These are phyloP conservation scores for Aphaenogaster rudis DNA, from an alignment of 1,140 invertebrate species.

Conservation along the genomic window DNA sequence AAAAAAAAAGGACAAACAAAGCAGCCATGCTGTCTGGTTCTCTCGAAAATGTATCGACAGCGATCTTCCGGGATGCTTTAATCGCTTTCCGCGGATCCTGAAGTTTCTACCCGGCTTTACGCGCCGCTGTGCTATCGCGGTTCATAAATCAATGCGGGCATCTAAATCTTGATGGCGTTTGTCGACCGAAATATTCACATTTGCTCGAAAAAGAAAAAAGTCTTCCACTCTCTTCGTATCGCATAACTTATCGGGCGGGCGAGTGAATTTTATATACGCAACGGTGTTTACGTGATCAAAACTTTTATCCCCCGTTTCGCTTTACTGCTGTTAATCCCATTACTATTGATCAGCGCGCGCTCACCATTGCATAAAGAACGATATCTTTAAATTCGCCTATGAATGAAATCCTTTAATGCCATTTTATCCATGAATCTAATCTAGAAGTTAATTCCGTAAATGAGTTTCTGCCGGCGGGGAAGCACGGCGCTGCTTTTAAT, in stretches of 20 bases:
- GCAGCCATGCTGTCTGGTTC: not conserved
- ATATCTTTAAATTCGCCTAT: conserved; percentile 40
- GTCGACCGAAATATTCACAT: not conserved
- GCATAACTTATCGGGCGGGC: not conserved
- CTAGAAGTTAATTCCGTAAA: conserved; percentile 62
- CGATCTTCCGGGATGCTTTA: conserved; percentile 14
- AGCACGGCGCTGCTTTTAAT: conserved; percentile 59
- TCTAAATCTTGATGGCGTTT: not conserved
- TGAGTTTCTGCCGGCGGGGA: conserved; percentile 40
- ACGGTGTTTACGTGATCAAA: conserved; percentile 39
- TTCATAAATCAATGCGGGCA: not conserved
- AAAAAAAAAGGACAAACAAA: conserved; percentile 38
- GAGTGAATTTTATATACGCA: not conserved
- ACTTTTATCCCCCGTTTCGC: not conserved
- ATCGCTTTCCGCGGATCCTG: not conserved
- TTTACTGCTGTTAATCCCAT: conserved; percentile 43
- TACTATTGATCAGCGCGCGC: conserved; percentile 43
- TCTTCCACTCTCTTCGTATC: not conserved
- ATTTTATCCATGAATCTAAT: conserved; percentile 58
- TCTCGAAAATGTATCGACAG: conserved; percentile 40
- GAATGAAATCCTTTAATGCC: conserved; percentile 51
- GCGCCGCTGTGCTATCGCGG: not conserved
- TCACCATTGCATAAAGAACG: not conserved
- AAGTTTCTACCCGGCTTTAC: not conserved
- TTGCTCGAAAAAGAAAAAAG: not conserved